Evolutionary conservation across 2,888 invertebrate genomes (phyloP), one percentile per base, ranked within the genome.

Genomic region (Macaria liturata): DNA sequence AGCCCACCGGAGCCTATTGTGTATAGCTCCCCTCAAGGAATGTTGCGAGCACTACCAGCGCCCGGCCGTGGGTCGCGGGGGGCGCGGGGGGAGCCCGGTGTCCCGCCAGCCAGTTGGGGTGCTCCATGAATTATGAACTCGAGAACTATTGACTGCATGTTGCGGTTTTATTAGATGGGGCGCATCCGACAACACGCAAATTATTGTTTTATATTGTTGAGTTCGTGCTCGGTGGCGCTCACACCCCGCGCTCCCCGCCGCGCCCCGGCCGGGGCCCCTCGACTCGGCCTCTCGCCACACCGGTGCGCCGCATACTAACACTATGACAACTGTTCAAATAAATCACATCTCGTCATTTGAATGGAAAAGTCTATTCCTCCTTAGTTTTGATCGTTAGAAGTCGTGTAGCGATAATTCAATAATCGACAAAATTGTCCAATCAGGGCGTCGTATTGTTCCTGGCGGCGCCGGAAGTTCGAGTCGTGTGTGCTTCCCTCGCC

Each of bases 1-100:
- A 67, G 78, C 71, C 81, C 84, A 81, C 85, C 80, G 78, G 80
- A 82, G 81, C 80, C 83, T 76, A 82, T 86, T 85, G 43, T 59
- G 51, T n/a, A 20, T 43, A 20, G 83, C 80, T 67, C 59, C 83
- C 80, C 84, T 84, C 79, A 86, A 88, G 86, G 86, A 86, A 88
- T 55, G 87, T 88, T 81, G 81, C 76, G 78, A 83, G 79, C 77
- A 80, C 71, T 84, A 86, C 86, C 80, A 81, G 32, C 57, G 54
- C 51, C 59, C 47, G 48, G 60, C 53, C 20, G 20, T 20, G 2
- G 20, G 20, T 1, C 2, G 20, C 20, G 20, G 20, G 65, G 71
- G 75, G 75, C 77, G 79, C 84, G 86, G 83, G 76, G 80, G 52
- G 68, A 71, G 67, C 79, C 81, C 78, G 81, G 70, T 75, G 80